phyloP scores from a whole-genome alignment of 2,113 vertebrate genomes.

The Herpetotheres cachinnans region DNA sequence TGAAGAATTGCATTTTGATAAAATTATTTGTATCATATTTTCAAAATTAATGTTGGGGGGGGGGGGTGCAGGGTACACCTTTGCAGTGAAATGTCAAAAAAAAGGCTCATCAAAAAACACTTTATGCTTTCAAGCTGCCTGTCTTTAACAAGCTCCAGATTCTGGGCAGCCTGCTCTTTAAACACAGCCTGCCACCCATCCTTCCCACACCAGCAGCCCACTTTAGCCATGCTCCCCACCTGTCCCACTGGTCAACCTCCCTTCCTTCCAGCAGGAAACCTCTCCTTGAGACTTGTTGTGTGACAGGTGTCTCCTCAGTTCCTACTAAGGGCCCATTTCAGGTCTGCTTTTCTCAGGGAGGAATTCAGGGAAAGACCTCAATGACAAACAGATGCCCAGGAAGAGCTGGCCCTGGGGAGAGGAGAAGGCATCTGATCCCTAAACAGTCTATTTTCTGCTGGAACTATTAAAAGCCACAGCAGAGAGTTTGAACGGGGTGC shows the following conservation, averaged over 20 bases:
- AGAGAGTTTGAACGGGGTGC: background rate
- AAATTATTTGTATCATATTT: background rate
- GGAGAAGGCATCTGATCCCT: background rate
- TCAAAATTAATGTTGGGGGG: background rate
- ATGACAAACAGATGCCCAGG: background rate
- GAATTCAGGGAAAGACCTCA: background rate
- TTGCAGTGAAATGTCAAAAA: background rate
- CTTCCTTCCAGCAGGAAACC: background rate
- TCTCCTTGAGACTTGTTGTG: background rate
- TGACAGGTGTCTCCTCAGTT: background rate
- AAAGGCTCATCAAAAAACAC: background rate
- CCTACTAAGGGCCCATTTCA: background rate
- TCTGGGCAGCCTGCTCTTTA: background rate
- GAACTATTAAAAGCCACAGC: background rate
- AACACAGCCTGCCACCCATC: background rate
- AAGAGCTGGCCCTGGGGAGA: background rate
- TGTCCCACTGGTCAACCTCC: fast-evolving
- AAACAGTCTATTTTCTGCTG: background rate
- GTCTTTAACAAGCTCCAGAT: background rate
- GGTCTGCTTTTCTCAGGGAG: background rate
- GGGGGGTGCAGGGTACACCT: background rate
- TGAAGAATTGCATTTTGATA: background rate
- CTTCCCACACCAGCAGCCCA: background rate
- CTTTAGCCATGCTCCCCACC: background rate
- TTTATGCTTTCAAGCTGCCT: background rate